Base-by-base conservation (phyloP, 2,797 vertebrate species). In the Mus minutoides region DNA sequence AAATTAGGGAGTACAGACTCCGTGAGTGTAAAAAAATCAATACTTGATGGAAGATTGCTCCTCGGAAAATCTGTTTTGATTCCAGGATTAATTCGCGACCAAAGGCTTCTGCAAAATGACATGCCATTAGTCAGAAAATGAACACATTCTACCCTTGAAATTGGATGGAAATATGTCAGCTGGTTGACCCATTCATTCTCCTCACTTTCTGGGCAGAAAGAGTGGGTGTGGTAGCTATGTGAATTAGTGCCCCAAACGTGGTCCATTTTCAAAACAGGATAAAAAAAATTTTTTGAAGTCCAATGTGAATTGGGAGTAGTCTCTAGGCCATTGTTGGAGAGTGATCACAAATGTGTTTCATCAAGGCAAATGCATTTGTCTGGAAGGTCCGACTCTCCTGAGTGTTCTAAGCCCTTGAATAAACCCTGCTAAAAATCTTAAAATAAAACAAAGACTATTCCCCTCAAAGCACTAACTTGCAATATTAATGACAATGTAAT, bases 1-100 rank as follows among this genome's bases (percentile, higher is more conserved):
- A 99, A 99, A 99, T 99, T 99, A 99, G 99, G 99, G 99, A 99
- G 99, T 99, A 99, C 99, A 99, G 99, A 99, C 99, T 99, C 99
- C 98, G 99, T 99, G 99, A 99, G 99, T 99, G 99, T 99, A 99
- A 99, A 99, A 99, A 99, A 99, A 99, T 99, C 99, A 99, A 99
- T 99, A 99, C 99, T 99, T 99, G 99, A 99, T 99, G 99, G 99
- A 99, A 99, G 99, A 99, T 99, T 99, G 99, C 99, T 99, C 99
- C 99, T 99, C 97, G 98, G 99, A 99, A 99, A 99, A 99, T 99
- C 99, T 99, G 99, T 99, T 99, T 99, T 99, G 99, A 99, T 99
- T 99, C 99, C 99, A 99, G 99, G 99, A 99, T 99, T 99, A 99
- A 99, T 99, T 99, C 98, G 98, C 98, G 98, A 99, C 99, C 99